These are phyloP conservation scores for Ashinkailepas kermadecensis DNA, from an alignment of 2,888 invertebrate genomes.

Conservation along the genomic window DNA sequence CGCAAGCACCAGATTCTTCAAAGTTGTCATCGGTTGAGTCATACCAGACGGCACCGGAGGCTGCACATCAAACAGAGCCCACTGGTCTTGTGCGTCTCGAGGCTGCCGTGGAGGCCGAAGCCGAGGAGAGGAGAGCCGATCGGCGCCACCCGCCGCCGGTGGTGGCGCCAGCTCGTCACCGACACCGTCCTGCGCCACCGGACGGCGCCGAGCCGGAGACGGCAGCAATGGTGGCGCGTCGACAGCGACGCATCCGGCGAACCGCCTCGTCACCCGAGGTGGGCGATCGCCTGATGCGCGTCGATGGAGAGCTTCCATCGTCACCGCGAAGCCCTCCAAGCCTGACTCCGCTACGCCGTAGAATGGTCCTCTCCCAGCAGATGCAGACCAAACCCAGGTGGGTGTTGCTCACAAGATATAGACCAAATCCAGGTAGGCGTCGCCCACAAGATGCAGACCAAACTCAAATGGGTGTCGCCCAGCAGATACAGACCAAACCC, in stretches of 20 bases:
- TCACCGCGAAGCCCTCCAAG: background rate
- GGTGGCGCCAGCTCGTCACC: background rate
- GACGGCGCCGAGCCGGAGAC: background rate
- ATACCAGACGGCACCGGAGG: background rate
- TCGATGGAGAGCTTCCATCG: background rate
- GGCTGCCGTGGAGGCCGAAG: background rate
- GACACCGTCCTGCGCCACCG: background rate
- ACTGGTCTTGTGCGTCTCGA: background rate
- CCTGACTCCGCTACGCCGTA: background rate
- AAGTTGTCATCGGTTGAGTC: too few species aligned
- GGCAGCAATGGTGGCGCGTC: conserved; percentile 1
- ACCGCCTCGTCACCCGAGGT: conserved; percentile 7
- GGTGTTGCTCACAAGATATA: too few species aligned
- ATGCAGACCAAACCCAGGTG: background rate
- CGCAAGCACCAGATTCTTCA: too few species aligned
- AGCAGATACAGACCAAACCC: too few species aligned
- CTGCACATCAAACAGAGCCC: background rate
- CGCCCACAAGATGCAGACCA: too few species aligned
- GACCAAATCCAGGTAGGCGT: too few species aligned
- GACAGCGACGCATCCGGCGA: conserved; percentile 9
- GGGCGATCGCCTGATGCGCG: background rate
- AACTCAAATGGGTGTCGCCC: too few species aligned
- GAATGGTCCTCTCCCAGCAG: background rate
- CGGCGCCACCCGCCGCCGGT: background rate
- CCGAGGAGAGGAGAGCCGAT: background rate